Evolutionary conservation across 2,888 invertebrate genomes (phyloP).

Genomic region (Hydropsyche betteni): DNA sequence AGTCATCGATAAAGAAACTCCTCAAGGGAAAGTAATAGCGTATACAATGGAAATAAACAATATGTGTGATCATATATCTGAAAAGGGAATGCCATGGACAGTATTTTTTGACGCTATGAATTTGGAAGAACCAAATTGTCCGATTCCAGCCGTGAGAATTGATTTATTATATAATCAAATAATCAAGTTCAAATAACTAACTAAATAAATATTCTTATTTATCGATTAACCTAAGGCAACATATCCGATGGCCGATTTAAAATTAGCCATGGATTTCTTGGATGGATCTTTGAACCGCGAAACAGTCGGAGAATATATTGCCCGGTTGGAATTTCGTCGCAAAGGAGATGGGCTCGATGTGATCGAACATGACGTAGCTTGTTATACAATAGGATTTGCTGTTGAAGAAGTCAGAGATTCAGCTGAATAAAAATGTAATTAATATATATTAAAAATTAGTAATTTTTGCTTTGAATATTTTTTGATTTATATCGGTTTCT

Average conservation of each 20-base stretch:
- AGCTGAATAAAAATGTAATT: constrained; percentile 9
- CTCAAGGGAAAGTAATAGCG: constrained; percentile 55
- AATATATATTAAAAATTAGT: not conserved
- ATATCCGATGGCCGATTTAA: constrained; percentile 54
- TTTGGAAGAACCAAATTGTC: constrained; percentile 56
- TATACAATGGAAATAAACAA: constrained; percentile 54
- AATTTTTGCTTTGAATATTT: too few species aligned
- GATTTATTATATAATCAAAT: not conserved
- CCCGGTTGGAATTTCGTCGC: constrained; percentile 35
- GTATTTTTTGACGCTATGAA: constrained; percentile 55
- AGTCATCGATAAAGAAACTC: constrained; percentile 27
- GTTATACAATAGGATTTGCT: constrained; percentile 39
- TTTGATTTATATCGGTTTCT: too few species aligned
- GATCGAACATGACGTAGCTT: constrained; percentile 42
- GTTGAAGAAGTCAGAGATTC: constrained; percentile 46
- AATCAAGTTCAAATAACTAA: not conserved
- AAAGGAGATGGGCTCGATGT: constrained; percentile 44
- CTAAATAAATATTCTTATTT: not conserved
- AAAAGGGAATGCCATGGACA: constrained; percentile 57
- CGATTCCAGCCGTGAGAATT: constrained; percentile 56
- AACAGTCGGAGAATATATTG: constrained; percentile 54
- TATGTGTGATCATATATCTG: constrained; percentile 56
- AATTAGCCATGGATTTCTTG: constrained; percentile 54
- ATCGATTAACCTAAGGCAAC: constrained; percentile 54
- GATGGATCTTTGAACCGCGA: constrained; percentile 55